Base-by-base conservation (phyloP, 2,113 vertebrate species). In the Corapipo altera region DNA sequence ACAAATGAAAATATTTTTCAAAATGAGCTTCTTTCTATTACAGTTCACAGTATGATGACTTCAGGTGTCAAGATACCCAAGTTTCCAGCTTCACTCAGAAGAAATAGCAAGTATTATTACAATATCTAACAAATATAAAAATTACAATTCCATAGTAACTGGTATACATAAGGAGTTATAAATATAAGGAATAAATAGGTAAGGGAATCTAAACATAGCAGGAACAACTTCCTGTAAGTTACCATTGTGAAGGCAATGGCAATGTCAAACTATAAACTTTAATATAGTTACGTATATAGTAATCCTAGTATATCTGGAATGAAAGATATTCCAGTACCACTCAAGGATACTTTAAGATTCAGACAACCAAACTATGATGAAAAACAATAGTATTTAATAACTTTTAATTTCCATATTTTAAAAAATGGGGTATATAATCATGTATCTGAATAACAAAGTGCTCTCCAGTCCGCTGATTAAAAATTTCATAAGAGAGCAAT, bases 361-460 rank as follows among this genome's bases (percentile, higher is more conserved):
- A 51, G 52, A 58, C 13, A 71, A 46, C 17, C 2, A 67, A 78
- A 59, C 16, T 27, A 5, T 58, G 12, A 71, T 62, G 22, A 54
- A 78, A 84, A 87, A 0, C 3, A 83, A 7, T 43, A 32, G 1
- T 52, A 57, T 52, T 81, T 74, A 88, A 48, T 74, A 70, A 57
- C 3, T 74, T 73, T 14, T 43, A 16, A 66, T 86, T 64, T 83
- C 5, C 16, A 6, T 73, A 48, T 57, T 80, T 84, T 22, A 12
- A 37, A 65, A 32, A 35, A 3, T 1, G 2, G 4, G 1, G 1
- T 1, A 41, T 79, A 57, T 72, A 22, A 4, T 75, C 4, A 24
- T 33, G 8, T 73, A n/a, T 73, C 35, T 37, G 15, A 77, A 73
- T 48, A 28, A 48, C 8, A 57, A 66, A 76, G 10, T 85, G 6